A percentile compares a stretch with the other conserved stretches of the same genome.
Evolutionary conservation across 2,888 invertebrate species (phyloP).

Genomic region (Octonoba sinensis): DNA sequence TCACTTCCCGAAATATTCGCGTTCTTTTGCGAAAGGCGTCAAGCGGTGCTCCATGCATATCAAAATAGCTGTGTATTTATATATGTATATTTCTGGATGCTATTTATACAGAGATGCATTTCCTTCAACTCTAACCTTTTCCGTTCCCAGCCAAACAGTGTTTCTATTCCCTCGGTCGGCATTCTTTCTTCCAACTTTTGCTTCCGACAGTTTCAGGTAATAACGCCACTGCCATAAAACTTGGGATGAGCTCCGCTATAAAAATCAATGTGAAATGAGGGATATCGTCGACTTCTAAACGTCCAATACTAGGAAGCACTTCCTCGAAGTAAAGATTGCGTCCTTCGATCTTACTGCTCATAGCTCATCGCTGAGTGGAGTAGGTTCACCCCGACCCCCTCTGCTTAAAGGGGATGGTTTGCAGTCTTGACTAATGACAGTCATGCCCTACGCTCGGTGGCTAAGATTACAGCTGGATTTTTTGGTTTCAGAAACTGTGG

Average conservation of each 20-base stretch:
- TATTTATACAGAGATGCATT: no score
- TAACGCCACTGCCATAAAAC: slow-evolving; percentile 52
- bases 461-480: slow-evolving; percentile 17
- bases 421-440: slow-evolving; percentile 35
- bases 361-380: slow-evolving; percentile 39
- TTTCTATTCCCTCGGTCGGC: no score
- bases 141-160: no score
- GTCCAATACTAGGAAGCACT: slow-evolving; percentile 42
- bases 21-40: no score
- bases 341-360: slow-evolving; percentile 46
- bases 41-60: no score
- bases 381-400: slow-evolving; percentile 6
- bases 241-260: slow-evolving; percentile 51
- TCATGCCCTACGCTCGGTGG: neutral
- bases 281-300: slow-evolving; percentile 58
- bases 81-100: no score
- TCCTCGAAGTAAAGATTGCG: slow-evolving; percentile 37
- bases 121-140: no score
- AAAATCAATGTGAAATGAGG: slow-evolving; percentile 63
- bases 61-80: no score
- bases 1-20: no score
- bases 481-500: neutral
- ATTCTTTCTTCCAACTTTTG: no score
- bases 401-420: slow-evolving; percentile 12
- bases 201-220: slow-evolving; percentile 10